phyloP scores from a whole-genome alignment of 2,888 invertebrate genomes.

The Scrobipalpa costella region DNA sequence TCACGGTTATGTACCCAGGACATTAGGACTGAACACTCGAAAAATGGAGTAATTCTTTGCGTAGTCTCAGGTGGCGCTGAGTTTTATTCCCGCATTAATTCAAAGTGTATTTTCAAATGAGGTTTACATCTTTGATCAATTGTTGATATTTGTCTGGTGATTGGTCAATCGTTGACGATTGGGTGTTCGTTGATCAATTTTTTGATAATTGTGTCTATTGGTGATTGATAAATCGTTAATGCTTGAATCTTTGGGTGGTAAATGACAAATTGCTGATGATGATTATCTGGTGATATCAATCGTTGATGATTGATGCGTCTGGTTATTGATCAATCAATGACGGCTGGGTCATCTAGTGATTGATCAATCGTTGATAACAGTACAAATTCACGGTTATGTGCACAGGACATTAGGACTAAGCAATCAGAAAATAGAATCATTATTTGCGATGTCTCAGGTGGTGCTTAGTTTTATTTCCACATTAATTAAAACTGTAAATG shows the following conservation, averaged over 20 bases:
- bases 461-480: background rate
- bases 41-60: background rate
- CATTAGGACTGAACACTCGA: constrained; percentile 5
- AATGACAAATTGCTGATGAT: no score
- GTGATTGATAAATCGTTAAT: no score
- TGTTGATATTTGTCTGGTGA: no score
- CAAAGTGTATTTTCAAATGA: background rate
- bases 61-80: constrained; percentile 5
- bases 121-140: background rate
- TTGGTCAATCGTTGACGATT: no score
- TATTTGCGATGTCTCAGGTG: constrained; percentile 6
- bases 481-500: background rate
- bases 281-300: no score
- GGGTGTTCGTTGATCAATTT: no score
- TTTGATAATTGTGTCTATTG: no score
- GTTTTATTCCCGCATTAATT: background rate
- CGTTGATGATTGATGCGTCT: no score
- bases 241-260: no score
- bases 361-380: no score
- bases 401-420: background rate
- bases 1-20: constrained; percentile 10
- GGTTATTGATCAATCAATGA: no score
- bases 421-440: background rate
- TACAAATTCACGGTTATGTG: constrained; percentile 20
- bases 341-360: no score